Evolutionary conservation across 2,113 vertebrate genomes (phyloP).

Genomic region (Lamprotornis superbus): DNA sequence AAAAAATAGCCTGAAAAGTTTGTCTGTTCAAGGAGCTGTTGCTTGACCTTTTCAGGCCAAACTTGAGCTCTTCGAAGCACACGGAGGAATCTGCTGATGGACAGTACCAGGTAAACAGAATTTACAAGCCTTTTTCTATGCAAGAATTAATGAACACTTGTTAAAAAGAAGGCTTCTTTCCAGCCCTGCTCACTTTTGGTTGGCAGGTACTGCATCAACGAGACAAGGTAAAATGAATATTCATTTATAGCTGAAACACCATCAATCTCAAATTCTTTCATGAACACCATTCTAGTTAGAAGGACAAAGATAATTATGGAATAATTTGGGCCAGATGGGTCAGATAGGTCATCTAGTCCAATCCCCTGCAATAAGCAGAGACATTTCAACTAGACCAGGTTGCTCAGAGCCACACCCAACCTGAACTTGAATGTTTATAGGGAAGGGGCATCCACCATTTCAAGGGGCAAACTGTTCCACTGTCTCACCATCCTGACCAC

Average conservation of each 20-base stretch:
- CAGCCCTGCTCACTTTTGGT: not conserved
- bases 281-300: not conserved
- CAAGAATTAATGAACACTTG: constrained; percentile 23
- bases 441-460: not conserved
- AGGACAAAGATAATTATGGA: not conserved
- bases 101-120: not conserved
- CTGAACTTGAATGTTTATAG: not conserved
- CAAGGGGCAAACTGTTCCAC: not conserved
- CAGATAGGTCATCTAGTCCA: not conserved
- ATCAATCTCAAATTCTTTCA: not conserved
- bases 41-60: not conserved
- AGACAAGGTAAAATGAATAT: not conserved
- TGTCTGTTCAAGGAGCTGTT: not conserved
- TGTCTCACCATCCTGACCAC: not conserved
- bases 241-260: not conserved
- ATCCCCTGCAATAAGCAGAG: not conserved
- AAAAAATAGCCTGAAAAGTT: not conserved
- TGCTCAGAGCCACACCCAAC: not conserved
- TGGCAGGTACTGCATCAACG: not conserved
- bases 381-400: not conserved
- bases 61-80: not conserved
- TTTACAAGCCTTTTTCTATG: constrained; percentile 2
- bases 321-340: not conserved
- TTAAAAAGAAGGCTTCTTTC: not conserved
- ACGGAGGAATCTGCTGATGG: not conserved